Percentiles rank a stretch among this genome's conserved stretches.
These are phyloP conservation scores for Crypturellus undulatus DNA, from an alignment of 2,113 vertebrate genomes.

Conservation along the genomic window DNA sequence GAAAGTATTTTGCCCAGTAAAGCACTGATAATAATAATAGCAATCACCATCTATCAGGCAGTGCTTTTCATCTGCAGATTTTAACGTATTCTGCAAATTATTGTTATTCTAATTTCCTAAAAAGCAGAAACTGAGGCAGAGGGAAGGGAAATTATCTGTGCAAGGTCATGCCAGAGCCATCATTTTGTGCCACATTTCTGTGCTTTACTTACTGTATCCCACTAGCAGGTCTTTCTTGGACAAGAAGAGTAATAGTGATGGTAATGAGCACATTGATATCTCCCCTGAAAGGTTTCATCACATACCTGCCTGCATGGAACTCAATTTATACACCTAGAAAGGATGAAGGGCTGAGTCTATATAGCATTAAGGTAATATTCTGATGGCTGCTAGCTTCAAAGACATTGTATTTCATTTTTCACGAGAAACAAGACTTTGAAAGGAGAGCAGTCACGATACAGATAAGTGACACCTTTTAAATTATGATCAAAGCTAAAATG, in stretches of 20 bases:
- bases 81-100: background rate
- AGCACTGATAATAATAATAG: background rate
- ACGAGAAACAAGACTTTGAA: slow-evolving; percentile 46
- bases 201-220: background rate
- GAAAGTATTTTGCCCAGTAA: slow-evolving; percentile 6
- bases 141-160: background rate
- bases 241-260: background rate
- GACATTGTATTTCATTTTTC: slow-evolving; percentile 25
- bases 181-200: background rate
- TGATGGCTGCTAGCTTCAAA: slow-evolving; percentile 59
- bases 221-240: background rate
- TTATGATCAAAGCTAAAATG: slow-evolving; percentile 61
- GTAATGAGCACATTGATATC: background rate
- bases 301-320: background rate
- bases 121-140: slow-evolving; percentile 41
- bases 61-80: slow-evolving; percentile 4
- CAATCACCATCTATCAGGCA: background rate
- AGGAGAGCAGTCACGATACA: slow-evolving; percentile 14
- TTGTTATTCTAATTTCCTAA: slow-evolving; percentile 12
- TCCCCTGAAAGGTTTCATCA: slow-evolving; percentile 51
- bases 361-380: slow-evolving; percentile 46
- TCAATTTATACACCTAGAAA: slow-evolving; percentile 48
- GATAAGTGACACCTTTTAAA: slow-evolving; percentile 40
- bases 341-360: slow-evolving; percentile 52
- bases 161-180: background rate